Evolutionary conservation across 2,888 invertebrate genomes (phyloP).

Genomic region (Scrobipalpa atriplicella): DNA sequence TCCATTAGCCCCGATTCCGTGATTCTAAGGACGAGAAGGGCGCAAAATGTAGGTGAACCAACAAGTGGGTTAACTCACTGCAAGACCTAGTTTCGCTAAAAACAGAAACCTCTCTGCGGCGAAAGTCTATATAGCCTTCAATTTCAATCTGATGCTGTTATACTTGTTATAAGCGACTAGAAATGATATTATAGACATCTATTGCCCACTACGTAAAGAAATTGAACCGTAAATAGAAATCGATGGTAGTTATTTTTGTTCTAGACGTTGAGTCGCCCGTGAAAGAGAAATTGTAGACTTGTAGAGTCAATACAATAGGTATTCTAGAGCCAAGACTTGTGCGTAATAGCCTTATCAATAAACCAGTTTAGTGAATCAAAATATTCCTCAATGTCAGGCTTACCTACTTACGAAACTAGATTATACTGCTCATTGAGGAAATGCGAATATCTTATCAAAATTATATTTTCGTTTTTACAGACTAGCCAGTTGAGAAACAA

Average conservation of each 20-base stretch:
- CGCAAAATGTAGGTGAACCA: conserved; percentile 16
- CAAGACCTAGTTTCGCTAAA: conserved; percentile 15
- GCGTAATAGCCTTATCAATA: conserved; percentile 14
- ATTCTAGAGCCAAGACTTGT: neutral
- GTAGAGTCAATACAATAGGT: neutral
- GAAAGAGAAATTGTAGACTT: too few relatives aligned
- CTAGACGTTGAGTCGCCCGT: neutral
- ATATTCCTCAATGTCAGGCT: conserved; percentile 15
- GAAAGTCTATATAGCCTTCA: conserved; percentile 13
- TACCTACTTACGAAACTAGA: conserved; percentile 15
- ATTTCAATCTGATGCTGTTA: conserved; percentile 9
- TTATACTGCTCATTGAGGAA: conserved; percentile 1
- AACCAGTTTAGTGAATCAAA: conserved; percentile 11
- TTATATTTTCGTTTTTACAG: conserved; percentile 2
- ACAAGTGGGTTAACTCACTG: conserved; percentile 12
- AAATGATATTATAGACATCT: neutral
- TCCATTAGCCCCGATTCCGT: conserved; percentile 18
- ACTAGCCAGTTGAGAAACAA: too few relatives aligned
- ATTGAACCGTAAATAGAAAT: neutral
- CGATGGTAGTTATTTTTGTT: neutral
- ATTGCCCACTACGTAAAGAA: neutral
- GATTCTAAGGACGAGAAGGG: conserved; percentile 17
- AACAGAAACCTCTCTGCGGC: conserved; percentile 8
- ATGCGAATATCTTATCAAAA: neutral
- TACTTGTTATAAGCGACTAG: neutral